phyloP scores from a whole-genome alignment of 2,888 invertebrate species.

The Brachylomia viminalis region DNA sequence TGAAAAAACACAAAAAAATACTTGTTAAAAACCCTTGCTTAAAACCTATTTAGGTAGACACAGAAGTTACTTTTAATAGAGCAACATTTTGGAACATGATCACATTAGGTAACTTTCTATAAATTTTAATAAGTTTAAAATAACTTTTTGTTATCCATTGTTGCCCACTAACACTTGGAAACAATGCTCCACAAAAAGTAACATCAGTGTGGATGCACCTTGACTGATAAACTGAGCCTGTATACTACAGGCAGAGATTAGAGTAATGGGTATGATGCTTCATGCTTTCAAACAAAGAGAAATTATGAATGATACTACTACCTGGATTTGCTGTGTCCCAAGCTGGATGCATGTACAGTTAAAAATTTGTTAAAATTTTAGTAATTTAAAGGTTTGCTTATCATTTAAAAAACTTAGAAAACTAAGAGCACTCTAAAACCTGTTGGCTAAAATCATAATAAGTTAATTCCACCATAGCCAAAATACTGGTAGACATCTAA shows the following conservation, averaged over 20 bases:
- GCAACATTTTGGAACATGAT: not conserved
- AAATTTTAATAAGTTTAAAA: not conserved
- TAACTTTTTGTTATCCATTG: not conserved
- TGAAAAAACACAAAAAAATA: slow-evolving; percentile 75
- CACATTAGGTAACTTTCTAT: not conserved
- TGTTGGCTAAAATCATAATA: not conserved
- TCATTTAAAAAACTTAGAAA: not conserved
- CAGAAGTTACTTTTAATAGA: not conserved
- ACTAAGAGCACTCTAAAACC: no score
- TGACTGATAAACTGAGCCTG: not conserved
- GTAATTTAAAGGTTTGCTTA: not conserved
- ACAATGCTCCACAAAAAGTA: not conserved
- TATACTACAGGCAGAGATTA: not conserved
- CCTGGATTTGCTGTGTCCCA: slow-evolving; percentile 88
- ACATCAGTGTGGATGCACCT: not conserved
- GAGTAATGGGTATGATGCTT: not conserved
- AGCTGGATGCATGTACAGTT: slow-evolving; percentile 83
- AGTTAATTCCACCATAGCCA: not conserved
- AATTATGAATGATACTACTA: slow-evolving; percentile 77
- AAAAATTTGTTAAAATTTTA: slow-evolving; percentile 37
- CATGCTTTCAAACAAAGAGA: slow-evolving; percentile 25
- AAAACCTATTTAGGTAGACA: not conserved
- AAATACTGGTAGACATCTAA: not conserved
- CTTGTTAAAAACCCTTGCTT: not conserved
- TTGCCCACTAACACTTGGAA: not conserved